Base-by-base conservation (phyloP, 2,888 invertebrate genomes). In the Melikaiella ostensackeni region DNA sequence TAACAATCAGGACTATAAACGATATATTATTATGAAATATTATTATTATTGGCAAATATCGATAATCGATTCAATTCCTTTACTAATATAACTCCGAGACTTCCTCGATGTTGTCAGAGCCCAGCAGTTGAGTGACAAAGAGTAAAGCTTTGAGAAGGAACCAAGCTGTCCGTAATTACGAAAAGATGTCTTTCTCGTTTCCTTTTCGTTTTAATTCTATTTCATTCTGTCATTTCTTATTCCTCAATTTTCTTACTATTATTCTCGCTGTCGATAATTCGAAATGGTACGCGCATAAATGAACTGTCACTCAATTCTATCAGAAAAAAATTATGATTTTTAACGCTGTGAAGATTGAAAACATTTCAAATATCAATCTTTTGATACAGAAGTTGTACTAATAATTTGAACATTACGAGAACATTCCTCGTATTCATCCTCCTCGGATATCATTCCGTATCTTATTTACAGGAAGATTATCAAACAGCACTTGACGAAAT, bases 161-260 rank as follows among this genome's bases (percentile, higher is more conserved):
- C 8, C 38, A 64, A 13, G 64, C 24, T 24, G 16, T 64, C 2
- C 13, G 42, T 64, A 64, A 64, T 64, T 64, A 42, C 64, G 64
- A 27, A 59, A 59, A 59, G 64, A 64, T 16, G 42, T 64, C 24
- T 64, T 42, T 64, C 21, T 35, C 21, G 62, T 5, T n/a, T 33
- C 8, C 11, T 21, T 63, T 63, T 35, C 21, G 1, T 38, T n/a
- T n/a, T 35, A 19, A 35, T 62, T 35, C n/a, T 38, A 13, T 42
- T 35, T 19, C 27, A 8, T 42, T 13, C 21, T 24, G 19, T 6
- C n/a, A n/a, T 63, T 63, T 35, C 30, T 35, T 35, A n/a, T 35
- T 62, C 4, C 1, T 38, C 35, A 35, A 35, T 63, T 38, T 38
- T 38, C 38, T 21, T 35, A 30, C 35, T 21, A 35, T 38, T 13